These are phyloP conservation scores for Brassicogethes aeneus DNA, from an alignment of 2,888 invertebrate species.

Conservation along the genomic window DNA sequence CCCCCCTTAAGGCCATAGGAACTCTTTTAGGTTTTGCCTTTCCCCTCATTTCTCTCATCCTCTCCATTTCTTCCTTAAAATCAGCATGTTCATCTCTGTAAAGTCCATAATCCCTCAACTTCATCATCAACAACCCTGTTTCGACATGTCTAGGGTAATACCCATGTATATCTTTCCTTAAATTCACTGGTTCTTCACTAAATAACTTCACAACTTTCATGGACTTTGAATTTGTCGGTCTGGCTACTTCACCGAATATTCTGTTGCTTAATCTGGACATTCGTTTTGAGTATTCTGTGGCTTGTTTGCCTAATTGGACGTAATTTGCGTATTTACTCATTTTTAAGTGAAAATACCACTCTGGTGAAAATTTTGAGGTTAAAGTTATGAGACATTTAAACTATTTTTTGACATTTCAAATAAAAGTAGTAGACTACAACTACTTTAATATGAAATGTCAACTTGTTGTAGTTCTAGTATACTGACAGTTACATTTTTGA, in stretches of 20 bases:
- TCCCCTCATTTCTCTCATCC: constrained; percentile 66
- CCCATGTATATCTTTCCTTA: constrained; percentile 60
- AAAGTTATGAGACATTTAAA: no score
- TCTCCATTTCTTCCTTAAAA: constrained; percentile 78
- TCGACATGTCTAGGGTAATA: constrained; percentile 85
- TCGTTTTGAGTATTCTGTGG: constrained; percentile 71
- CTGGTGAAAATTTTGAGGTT: no score
- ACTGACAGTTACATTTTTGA: no score
- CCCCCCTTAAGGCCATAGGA: neutral
- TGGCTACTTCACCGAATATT: constrained; percentile 81
- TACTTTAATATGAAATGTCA: no score
- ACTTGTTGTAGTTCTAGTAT: no score
- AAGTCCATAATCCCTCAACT: constrained; percentile 67
- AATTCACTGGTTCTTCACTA: constrained; percentile 64
- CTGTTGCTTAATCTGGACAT: constrained; percentile 81
- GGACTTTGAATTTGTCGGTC: constrained; percentile 64
- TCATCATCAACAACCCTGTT: constrained; percentile 61
- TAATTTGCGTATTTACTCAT: constrained; percentile 65
- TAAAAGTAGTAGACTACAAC: no score
- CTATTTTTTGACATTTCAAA: no score
- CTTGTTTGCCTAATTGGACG: constrained; percentile 54
- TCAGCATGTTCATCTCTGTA: constrained; percentile 84
- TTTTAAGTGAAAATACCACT: no score
- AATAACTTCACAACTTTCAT: constrained; percentile 76
- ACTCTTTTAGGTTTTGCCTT: constrained; percentile 49